Evolutionary conservation across 2,888 invertebrate genomes (phyloP).

Genomic region (Siphlonurus alternatus): DNA sequence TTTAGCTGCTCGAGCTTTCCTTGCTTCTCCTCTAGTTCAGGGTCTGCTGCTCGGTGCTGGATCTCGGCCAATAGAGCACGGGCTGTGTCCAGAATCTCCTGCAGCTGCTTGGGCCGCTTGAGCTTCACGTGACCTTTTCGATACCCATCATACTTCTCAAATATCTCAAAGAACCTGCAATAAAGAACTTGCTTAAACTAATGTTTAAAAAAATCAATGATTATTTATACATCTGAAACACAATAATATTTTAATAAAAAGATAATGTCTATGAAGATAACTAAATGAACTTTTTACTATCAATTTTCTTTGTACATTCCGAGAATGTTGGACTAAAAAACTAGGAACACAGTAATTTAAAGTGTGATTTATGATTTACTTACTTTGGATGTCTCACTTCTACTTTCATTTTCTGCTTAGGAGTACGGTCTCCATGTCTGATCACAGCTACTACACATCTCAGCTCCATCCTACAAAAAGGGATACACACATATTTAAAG

Average conservation of each 20-base stretch:
- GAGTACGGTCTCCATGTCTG: slow-evolving; percentile 94
- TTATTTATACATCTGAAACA: background rate
- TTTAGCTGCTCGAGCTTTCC: slow-evolving; percentile 95
- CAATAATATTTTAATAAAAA: slow-evolving; percentile 6
- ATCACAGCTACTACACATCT: slow-evolving; percentile 96
- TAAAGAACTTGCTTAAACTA: slow-evolving; percentile 16
- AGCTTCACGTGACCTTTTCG: slow-evolving; percentile 93
- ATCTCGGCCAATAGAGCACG: slow-evolving; percentile 78
- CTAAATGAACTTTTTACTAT: background rate
- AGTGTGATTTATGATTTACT: too few relatives aligned
- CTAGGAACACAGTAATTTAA: too few relatives aligned
- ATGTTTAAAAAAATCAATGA: background rate
- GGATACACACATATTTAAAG: too few relatives aligned
- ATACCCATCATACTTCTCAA: slow-evolving; percentile 91
- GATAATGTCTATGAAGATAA: background rate
- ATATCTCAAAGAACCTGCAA: slow-evolving; percentile 98
- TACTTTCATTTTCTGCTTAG: slow-evolving; percentile 99
- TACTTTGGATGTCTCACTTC: slow-evolving; percentile 92
- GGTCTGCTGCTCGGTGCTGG: slow-evolving; percentile 70
- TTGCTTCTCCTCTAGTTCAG: slow-evolving; percentile 91
- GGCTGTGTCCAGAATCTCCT: slow-evolving; percentile 94
- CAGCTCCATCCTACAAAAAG: slow-evolving; percentile 48
- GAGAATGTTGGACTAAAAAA: too few relatives aligned
- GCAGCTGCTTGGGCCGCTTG: slow-evolving; percentile 91
- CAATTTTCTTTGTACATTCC: background rate